These are phyloP conservation scores for Ovis canadensis DNA, from an alignment of 2,113 vertebrate genomes.

Conservation along the genomic window DNA sequence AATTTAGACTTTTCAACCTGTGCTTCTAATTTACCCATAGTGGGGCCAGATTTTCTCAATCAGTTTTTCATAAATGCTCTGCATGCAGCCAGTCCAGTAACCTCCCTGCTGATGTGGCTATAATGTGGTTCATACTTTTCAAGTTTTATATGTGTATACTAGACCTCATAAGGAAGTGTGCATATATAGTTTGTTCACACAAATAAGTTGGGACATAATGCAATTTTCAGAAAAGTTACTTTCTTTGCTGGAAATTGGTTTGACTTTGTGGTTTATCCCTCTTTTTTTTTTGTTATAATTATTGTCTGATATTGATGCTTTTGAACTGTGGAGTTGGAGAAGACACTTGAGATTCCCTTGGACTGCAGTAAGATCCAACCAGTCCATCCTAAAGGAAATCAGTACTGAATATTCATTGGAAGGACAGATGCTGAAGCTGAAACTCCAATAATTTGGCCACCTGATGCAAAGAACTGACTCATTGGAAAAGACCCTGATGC, in stretches of 20 bases:
- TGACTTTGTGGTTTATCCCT: background rate
- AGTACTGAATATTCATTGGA: background rate
- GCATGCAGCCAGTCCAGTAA: constrained; percentile 52
- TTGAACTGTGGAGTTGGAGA: background rate
- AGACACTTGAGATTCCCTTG: background rate
- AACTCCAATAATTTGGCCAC: background rate
- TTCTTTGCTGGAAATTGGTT: background rate
- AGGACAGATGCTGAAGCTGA: background rate
- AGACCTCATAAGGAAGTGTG: background rate
- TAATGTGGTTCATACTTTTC: background rate
- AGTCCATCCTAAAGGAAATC: background rate
- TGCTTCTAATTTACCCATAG: constrained; percentile 69
- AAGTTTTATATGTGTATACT: background rate
- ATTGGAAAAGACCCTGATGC: background rate
- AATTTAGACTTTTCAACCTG: constrained; percentile 74
- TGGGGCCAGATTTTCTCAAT: constrained; percentile 67
- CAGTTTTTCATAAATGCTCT: constrained; percentile 52
- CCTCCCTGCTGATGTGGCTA: constrained; percentile 27
- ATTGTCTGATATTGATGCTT: background rate
- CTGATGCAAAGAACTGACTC: background rate
- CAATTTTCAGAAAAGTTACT: background rate
- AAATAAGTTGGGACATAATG: background rate
- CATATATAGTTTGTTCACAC: background rate
- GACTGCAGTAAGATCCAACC: background rate
- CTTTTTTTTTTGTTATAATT: background rate